These are phyloP conservation scores for Megalopta genalis DNA, from an alignment of 1,140 invertebrate species.

Conservation along the genomic window DNA sequence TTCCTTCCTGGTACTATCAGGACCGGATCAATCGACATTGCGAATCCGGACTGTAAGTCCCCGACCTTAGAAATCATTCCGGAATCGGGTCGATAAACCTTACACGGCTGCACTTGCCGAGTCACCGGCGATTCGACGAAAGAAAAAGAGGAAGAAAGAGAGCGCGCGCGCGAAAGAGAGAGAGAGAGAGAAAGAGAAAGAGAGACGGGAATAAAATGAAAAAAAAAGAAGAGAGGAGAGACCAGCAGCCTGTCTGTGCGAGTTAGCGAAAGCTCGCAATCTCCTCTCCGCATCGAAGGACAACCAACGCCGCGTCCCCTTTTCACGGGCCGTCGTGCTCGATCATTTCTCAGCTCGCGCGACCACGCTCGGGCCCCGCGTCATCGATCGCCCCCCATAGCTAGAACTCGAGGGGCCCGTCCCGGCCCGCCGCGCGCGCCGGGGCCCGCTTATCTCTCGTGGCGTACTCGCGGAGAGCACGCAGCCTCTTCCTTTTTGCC, in stretches of 20 bases:
- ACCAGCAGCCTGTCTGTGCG: not conserved
- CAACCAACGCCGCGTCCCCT: not conserved
- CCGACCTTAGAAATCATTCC: not conserved
- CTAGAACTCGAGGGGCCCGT: not conserved
- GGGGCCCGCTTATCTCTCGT: not conserved
- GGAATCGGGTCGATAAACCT: constrained; percentile 11
- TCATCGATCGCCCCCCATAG: constrained; percentile 26
- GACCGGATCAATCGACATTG: no score
- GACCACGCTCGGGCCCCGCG: not conserved
- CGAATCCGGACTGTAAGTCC: no score
- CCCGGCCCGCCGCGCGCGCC: no score
- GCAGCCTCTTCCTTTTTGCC: constrained; percentile 33
- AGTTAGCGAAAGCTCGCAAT: constrained; percentile 4
- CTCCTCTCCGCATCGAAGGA: not conserved
- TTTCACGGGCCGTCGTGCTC: constrained; percentile 19
- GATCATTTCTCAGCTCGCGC: constrained; percentile 19
- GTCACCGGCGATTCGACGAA: not conserved
- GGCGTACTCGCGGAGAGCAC: constrained; percentile 9
- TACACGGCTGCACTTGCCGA: not conserved
- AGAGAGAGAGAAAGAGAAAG: not conserved
- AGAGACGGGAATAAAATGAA: not conserved
- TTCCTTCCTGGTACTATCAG: no score
- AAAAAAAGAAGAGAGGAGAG: not conserved
- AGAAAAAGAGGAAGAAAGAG: not conserved
- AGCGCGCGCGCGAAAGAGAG: not conserved